Conservation (phyloP, 1,140 invertebrate genomes). For the Lepidurus packardi region DNA sequence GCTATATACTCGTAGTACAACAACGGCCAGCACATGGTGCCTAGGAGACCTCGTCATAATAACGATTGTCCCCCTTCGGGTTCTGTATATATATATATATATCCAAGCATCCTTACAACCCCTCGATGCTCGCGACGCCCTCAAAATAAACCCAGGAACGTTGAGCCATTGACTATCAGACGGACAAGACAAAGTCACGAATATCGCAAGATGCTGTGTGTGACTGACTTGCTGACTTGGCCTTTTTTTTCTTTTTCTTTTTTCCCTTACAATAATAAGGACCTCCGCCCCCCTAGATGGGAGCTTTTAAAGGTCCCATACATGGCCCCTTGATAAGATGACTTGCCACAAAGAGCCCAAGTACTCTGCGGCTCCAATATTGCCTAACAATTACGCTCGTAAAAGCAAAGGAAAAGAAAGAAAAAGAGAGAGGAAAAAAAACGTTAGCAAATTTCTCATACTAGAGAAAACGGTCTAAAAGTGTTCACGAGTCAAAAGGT, state of each 20-base stretch:
- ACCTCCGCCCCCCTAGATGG: background rate
- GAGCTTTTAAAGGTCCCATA: background rate
- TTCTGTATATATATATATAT: background rate
- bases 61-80: background rate
- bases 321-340: conserved; percentile 8
- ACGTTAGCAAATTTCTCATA: background rate
- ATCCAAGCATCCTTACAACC: too few relatives aligned
- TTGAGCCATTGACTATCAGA: background rate
- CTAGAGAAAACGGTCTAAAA: background rate
- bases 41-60: conserved; percentile 13
- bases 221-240: background rate
- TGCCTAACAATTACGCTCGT: conserved; percentile 14
- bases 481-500: background rate
- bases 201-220: background rate
- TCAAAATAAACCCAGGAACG: background rate
- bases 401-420: background rate
- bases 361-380: conserved; percentile 9
- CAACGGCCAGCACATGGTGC: conserved; percentile 13
- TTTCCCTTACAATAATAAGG: background rate
- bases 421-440: background rate
- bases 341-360: conserved; percentile 21
- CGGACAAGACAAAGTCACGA: background rate
- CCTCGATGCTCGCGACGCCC: too few relatives aligned
- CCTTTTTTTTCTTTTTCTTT: background rate
- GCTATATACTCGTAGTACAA: background rate